Evolutionary conservation across 2,797 vertebrate genomes (phyloP).

Genomic region (Onychomys leucogaster): DNA sequence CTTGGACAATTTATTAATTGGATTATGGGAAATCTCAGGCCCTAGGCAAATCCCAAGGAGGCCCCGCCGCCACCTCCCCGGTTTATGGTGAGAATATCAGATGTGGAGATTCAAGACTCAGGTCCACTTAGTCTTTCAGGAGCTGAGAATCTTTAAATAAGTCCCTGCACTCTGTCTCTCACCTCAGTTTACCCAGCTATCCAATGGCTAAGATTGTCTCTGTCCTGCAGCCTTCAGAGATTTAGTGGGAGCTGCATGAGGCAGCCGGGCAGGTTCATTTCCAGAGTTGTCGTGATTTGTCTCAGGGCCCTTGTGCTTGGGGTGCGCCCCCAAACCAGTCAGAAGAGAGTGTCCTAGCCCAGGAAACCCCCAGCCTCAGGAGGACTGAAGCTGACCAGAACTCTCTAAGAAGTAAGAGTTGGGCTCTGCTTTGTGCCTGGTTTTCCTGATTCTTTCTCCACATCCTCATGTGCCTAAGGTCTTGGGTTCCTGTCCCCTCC

Average conservation of each 20-base stretch:
- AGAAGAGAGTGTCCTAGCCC: neutral
- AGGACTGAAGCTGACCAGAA: neutral
- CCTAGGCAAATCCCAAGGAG: constrained; percentile 81
- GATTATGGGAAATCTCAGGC: constrained; percentile 83
- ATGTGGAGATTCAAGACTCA: constrained; percentile 34
- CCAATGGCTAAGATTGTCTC: neutral
- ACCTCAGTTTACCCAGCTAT: constrained; percentile 57
- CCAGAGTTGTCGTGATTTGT: neutral
- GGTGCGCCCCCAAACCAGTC: neutral
- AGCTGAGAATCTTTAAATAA: constrained; percentile 48
- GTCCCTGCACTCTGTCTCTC: neutral
- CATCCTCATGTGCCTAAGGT: too few relatives aligned
- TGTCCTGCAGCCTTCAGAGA: neutral
- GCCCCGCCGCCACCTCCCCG: neutral
- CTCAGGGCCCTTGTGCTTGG: neutral
- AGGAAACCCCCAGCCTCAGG: neutral
- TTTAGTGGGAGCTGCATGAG: neutral
- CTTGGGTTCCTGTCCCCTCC: neutral
- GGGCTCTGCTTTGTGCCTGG: neutral
- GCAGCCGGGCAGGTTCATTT: neutral
- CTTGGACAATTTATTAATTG: constrained; percentile 82
- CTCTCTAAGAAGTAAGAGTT: neutral
- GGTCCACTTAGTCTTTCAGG: neutral
- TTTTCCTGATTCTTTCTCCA: neutral
- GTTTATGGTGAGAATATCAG: constrained; percentile 49